Conservation (phyloP, 2,888 invertebrate genomes). For the Cantharis nigra region DNA sequence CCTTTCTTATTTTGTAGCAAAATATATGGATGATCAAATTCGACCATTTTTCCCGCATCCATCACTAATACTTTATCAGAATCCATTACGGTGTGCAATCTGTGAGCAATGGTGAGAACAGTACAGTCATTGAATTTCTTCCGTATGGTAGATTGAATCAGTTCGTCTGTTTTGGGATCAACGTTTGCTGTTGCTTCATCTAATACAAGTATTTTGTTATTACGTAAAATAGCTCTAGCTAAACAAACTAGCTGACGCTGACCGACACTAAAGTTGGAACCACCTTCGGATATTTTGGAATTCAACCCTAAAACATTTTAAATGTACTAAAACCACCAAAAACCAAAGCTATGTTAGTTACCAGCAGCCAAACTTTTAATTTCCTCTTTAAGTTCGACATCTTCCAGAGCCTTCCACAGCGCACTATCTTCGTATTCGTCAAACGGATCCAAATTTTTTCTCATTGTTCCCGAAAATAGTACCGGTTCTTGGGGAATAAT, state of each 20-base stretch:
- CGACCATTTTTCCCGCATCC: conserved; percentile 64
- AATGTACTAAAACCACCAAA: conserved; percentile 51
- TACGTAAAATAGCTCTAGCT: conserved; percentile 62
- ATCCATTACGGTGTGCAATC: conserved; percentile 63
- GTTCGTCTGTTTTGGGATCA: conserved; percentile 73
- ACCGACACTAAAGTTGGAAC: conserved; percentile 42
- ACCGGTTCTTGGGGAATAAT: conserved; percentile 66
- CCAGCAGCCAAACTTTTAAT: not conserved
- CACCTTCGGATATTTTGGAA: conserved; percentile 76
- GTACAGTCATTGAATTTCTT: conserved; percentile 75
- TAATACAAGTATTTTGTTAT: conserved; percentile 41
- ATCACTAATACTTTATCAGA: conserved; percentile 58
- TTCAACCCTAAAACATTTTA: conserved; percentile 70
- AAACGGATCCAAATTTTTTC: not conserved
- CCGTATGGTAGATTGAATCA: conserved; percentile 77
- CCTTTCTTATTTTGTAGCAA: conserved; percentile 61
- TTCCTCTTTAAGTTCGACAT: conserved; percentile 75
- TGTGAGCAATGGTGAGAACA: conserved; percentile 81
- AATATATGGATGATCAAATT: conserved; percentile 69
- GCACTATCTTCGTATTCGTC: conserved; percentile 72
- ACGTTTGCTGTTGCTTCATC: conserved; percentile 84
- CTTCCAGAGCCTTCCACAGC: conserved; percentile 83
- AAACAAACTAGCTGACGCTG: conserved; percentile 71
- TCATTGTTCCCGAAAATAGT: conserved; percentile 67
- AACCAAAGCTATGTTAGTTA: not conserved